phyloP scores from a whole-genome alignment of 2,888 invertebrate genomes.

The Drosophila limbata region DNA sequence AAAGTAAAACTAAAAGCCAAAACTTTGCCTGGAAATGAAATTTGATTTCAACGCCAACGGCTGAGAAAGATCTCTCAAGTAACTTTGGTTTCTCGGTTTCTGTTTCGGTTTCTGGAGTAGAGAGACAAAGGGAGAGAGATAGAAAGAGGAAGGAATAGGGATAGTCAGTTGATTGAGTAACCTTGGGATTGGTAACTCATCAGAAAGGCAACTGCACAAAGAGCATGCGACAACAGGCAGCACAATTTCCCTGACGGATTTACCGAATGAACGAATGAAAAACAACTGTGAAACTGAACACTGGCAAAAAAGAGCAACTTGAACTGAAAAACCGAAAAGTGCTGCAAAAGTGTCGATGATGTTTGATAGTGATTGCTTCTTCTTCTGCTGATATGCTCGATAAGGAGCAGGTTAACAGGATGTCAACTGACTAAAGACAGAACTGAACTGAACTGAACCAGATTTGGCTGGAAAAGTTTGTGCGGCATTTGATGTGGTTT shows the following conservation, averaged over 20 bases:
- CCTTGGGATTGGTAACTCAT: slow-evolving; percentile 69
- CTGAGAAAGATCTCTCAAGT: slow-evolving; percentile 50
- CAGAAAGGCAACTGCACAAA: slow-evolving; percentile 53
- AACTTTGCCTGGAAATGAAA: slow-evolving; percentile 75
- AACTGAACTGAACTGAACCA: slow-evolving; percentile 5
- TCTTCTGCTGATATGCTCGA: slow-evolving; percentile 46
- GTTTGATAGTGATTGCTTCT: slow-evolving; percentile 63
- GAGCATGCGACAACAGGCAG: slow-evolving; percentile 60
- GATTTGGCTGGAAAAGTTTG: slow-evolving; percentile 30
- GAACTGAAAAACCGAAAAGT: slow-evolving; percentile 5
- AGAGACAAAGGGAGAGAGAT: background rate
- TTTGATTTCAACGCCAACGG: slow-evolving; percentile 74
- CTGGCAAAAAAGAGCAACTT: slow-evolving; percentile 14
- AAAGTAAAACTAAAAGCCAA: slow-evolving; percentile 80
- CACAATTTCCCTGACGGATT: slow-evolving; percentile 61
- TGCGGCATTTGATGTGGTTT: slow-evolving; percentile 62
- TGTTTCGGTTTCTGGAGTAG: background rate
- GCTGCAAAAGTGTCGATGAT: slow-evolving; percentile 65
- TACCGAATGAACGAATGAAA: slow-evolving; percentile 30
- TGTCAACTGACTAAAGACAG: background rate
- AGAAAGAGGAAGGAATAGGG: background rate
- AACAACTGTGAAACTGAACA: slow-evolving; percentile 14
- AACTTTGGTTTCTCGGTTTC: slow-evolving; percentile 24
- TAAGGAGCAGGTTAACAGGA: slow-evolving; percentile 10
- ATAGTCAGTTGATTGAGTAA: slow-evolving; percentile 71